Evolutionary conservation across 2,797 vertebrate genomes (phyloP).

Genomic region (Poecilia picta): DNA sequence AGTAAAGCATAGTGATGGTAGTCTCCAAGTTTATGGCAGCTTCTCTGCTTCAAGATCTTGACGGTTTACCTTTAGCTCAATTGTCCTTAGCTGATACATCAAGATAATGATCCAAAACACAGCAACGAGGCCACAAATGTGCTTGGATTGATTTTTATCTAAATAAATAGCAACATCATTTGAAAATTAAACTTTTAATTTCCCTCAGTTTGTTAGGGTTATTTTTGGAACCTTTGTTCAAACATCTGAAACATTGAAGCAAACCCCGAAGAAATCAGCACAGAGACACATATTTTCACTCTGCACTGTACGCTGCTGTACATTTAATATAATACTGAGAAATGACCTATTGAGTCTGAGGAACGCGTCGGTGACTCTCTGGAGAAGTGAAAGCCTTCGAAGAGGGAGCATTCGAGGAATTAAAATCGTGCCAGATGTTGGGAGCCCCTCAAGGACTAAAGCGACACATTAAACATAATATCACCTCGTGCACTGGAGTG

Average conservation of each 20-base stretch:
- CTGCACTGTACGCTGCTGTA: background rate
- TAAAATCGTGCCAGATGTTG: conserved; percentile 72
- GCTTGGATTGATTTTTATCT: background rate
- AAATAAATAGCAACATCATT: background rate
- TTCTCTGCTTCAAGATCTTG: background rate
- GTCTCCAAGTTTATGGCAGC: background rate
- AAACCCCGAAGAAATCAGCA: background rate
- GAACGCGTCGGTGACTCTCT: conserved; percentile 21
- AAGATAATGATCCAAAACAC: background rate
- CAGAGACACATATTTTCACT: background rate
- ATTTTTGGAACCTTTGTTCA: background rate
- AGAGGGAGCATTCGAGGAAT: conserved; percentile 51
- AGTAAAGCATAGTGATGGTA: background rate
- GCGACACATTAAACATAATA: conserved; percentile 80
- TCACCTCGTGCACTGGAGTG: conserved; percentile 73
- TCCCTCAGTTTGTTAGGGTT: background rate
- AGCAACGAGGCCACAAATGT: background rate
- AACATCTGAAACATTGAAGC: background rate
- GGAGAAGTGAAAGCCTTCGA: conserved; percentile 39
- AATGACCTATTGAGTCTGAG: conserved; percentile 12
- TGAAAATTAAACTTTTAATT: background rate
- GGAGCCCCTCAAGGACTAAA: conserved; percentile 73
- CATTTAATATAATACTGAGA: background rate
- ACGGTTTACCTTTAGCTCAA: background rate
- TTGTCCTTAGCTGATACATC: background rate